Base-by-base conservation (phyloP, 1,140 invertebrate genomes). In the Thaumetopoea pityocampa region DNA sequence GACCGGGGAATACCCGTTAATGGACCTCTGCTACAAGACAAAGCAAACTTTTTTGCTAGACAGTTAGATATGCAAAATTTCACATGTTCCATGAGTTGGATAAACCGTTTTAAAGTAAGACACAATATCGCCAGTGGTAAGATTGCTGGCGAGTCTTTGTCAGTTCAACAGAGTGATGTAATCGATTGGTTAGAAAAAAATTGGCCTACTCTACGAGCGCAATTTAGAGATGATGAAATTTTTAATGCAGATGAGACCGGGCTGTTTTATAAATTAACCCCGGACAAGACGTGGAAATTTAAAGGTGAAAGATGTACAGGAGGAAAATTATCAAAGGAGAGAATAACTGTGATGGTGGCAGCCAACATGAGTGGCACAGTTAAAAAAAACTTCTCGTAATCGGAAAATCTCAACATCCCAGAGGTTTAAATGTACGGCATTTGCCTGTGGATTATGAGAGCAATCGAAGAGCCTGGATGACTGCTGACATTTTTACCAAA, bases 201-300 rank as follows among this genome's bases (percentile, higher is more conserved):
- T 29, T 60, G 49, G 48, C 47, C 52, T 30, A 46, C 18, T 19
- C 27, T 55, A 10, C 17, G 41, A 19, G 32, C 23, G n/a, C 33
- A 47, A 29, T 58, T 51, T 55, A 38, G 15, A 19, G 37, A 51
- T 30, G 29, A 66, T 27, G 50, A 77, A 48, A 66, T 85, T 47
- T 85, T 65, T 50, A 86, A 82, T 54, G 65, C 62, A n/a, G 74
- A 84, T 53, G 69, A 85, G 51, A 81, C 63, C 2, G 67, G 63
- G 1, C 27, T 84, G 4, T 85, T 82, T 51, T 85, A 59, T 50
- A 65, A 67, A 51, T 45, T 66, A 15, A 41, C 67, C 8, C 69
- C 70, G 4, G 48, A 74, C 15, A 64, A 67, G 35, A 70, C 64
- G 0, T 42, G 72, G 11, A 43, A 48, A 26, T 73, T 69, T 35